These are phyloP conservation scores for Oceanodroma tethys DNA, from an alignment of 2,113 vertebrate species.

Conservation along the genomic window DNA sequence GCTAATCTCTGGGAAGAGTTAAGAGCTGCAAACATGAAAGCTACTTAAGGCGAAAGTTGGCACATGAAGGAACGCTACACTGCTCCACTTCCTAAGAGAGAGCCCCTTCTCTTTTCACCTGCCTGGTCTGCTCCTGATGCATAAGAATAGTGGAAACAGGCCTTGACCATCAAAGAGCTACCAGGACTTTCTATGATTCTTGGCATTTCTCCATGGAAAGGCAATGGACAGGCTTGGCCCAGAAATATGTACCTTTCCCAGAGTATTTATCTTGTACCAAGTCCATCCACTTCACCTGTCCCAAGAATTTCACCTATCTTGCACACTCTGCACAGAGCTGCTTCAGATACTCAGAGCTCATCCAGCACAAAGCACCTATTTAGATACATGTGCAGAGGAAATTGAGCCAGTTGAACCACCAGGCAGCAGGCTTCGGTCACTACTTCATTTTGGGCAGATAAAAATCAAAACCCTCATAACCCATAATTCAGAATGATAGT, in stretches of 20 bases:
- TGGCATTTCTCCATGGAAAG: neutral
- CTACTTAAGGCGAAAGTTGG: neutral
- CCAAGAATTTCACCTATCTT: neutral
- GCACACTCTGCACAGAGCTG: neutral
- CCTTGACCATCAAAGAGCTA: neutral
- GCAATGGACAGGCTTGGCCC: neutral
- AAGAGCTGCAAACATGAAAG: neutral
- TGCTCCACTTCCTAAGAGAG: neutral
- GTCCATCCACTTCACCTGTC: neutral
- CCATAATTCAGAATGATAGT: neutral
- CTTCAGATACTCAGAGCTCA: neutral
- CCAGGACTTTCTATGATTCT: neutral
- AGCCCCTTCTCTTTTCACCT: neutral
- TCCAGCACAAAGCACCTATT: neutral
- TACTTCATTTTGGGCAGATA: neutral
- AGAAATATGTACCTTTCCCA: neutral
- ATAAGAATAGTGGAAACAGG: neutral
- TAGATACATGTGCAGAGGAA: neutral
- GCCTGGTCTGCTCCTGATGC: neutral
- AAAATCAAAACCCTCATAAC: neutral
- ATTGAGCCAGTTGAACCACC: neutral
- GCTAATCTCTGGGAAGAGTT: neutral
- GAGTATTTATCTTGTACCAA: neutral
- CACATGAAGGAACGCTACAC: neutral
- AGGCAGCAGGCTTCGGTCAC: neutral